A percentile compares a stretch with the other conserved stretches of the same genome.
These are phyloP conservation scores for Trissolcus brochymenae DNA, from an alignment of 2,888 invertebrate species.

Conservation along the genomic window DNA sequence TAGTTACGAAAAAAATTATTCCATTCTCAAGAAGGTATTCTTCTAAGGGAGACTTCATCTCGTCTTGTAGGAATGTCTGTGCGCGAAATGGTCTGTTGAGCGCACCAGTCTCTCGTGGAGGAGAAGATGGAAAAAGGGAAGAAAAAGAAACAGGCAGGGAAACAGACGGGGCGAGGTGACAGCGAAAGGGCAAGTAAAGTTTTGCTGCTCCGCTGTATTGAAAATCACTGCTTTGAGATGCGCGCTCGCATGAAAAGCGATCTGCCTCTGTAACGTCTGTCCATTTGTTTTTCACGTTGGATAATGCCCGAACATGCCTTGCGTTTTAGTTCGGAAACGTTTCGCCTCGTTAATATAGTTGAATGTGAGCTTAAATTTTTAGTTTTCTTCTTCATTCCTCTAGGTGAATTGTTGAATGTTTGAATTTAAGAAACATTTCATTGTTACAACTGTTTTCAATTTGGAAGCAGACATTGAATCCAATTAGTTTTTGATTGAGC, in stretches of 20 bases:
- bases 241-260: slow-evolving; percentile 11
- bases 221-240: slow-evolving; percentile 6
- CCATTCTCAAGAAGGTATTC: slow-evolving; percentile 5
- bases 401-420: no score
- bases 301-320: slow-evolving; percentile 2
- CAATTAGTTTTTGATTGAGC: no score
- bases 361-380: not conserved
- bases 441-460: no score
- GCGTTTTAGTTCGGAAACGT: slow-evolving; percentile 7
- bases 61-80: slow-evolving; percentile 1
- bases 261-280: slow-evolving; percentile 1
- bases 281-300: slow-evolving; percentile 5
- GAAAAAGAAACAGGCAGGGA: not conserved
- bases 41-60: slow-evolving; percentile 9
- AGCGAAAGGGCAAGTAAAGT: slow-evolving; percentile 6
- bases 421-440: no score
- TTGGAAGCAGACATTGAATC: no score
- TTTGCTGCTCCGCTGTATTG: slow-evolving; percentile 3
- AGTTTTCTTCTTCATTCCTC: not conserved
- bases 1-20: not conserved
- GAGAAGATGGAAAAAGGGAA: not conserved
- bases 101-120: not conserved
- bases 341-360: not conserved
- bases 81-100: not conserved
- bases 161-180: slow-evolving; percentile 1